phyloP scores from a whole-genome alignment of 2,797 vertebrate species.

The Kryptolebias ocellatus region DNA sequence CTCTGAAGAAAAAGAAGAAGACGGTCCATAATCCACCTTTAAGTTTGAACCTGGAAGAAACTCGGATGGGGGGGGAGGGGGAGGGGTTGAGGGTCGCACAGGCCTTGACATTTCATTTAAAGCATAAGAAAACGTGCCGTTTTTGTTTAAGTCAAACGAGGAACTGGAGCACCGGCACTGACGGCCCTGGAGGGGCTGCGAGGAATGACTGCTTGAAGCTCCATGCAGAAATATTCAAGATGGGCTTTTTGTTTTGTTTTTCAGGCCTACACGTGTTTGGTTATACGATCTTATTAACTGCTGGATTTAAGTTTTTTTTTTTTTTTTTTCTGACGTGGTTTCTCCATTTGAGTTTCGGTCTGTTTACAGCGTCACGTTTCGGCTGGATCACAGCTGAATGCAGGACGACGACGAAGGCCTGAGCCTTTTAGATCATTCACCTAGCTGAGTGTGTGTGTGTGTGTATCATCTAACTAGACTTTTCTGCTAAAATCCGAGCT shows the following conservation, averaged over 20 bases:
- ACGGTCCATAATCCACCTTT: slow-evolving; percentile 82
- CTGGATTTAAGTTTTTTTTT: slow-evolving; percentile 68
- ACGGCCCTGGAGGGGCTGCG: slow-evolving; percentile 38
- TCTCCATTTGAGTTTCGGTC: slow-evolving; percentile 67
- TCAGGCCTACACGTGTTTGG: slow-evolving; percentile 78
- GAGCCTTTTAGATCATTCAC: slow-evolving; percentile 75
- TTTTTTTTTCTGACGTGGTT: slow-evolving; percentile 50
- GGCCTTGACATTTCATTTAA: slow-evolving; percentile 63
- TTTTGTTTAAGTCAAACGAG: slow-evolving; percentile 59
- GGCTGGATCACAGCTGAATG: slow-evolving; percentile 67
- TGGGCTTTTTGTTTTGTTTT: slow-evolving; percentile 68
- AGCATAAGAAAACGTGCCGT: slow-evolving; percentile 77
- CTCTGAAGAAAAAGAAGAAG: slow-evolving; percentile 92
- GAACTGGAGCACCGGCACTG: slow-evolving; percentile 56
- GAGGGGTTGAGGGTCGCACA: slow-evolving; percentile 76
- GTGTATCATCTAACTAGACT: slow-evolving; percentile 72
- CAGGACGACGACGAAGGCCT: slow-evolving; percentile 47
- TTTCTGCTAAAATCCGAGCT: slow-evolving; percentile 72
- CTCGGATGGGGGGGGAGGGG: slow-evolving; percentile 81
- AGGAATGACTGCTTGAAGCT: slow-evolving; percentile 69
- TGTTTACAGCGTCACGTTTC: slow-evolving; percentile 62
- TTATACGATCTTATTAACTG: slow-evolving; percentile 80
- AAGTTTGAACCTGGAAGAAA: slow-evolving; percentile 81
- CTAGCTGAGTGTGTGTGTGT: slow-evolving; percentile 71
- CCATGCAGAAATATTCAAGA: slow-evolving; percentile 49